Percentiles rank a stretch among this genome's conserved stretches.
These are phyloP conservation scores for Caenorhabditis sp. DNA, from an alignment of 2,888 invertebrate genomes.

Conservation along the genomic window DNA sequence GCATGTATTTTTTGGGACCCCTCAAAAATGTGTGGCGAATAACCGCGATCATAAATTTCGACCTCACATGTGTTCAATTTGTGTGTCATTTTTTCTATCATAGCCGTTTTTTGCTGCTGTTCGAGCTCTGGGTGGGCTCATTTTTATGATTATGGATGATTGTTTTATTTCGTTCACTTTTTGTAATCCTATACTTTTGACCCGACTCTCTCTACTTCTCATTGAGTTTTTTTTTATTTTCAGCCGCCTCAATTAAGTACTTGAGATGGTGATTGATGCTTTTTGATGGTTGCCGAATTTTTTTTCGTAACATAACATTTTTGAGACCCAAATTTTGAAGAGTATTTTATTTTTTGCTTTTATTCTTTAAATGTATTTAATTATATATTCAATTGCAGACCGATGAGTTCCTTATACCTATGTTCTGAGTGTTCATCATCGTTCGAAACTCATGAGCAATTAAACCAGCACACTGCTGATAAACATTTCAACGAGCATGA, in stretches of 20 bases:
- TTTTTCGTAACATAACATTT: no score
- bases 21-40: neutral
- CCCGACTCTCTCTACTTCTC: no score
- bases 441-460: neutral
- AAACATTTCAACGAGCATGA: neutral
- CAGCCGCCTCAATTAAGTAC: neutral
- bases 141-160: no score
- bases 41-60: neutral
- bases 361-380: no score
- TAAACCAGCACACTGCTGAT: slow-evolving; percentile 5
- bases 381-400: no score
- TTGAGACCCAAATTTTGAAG: no score
- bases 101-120: neutral
- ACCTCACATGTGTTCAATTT: neutral
- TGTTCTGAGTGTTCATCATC: slow-evolving; percentile 27
- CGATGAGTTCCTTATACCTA: slow-evolving; percentile 38
- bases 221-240: neutral
- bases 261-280: neutral
- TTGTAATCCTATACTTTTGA: slow-evolving; percentile 1
- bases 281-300: neutral
- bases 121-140: neutral
- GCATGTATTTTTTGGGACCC: neutral
- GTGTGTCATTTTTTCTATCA: no score
- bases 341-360: no score
- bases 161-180: no score